Percentiles rank a stretch among this genome's conserved stretches.
These are phyloP conservation scores for Cottoperca gobio DNA, from an alignment of 2,797 vertebrate species.

Conservation along the genomic window DNA sequence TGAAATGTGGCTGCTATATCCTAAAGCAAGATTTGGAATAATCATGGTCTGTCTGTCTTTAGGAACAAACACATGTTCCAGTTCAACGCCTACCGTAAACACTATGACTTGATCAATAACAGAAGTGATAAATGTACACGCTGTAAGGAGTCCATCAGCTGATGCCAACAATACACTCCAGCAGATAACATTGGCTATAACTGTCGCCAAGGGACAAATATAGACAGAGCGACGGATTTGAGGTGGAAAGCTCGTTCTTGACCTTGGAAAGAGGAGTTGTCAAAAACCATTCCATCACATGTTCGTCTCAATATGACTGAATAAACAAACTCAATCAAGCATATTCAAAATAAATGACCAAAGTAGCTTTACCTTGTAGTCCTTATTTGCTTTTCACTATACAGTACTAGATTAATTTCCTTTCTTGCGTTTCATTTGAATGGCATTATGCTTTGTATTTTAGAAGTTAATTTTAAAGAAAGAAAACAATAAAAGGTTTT, in stretches of 20 bases:
- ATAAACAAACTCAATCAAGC: neutral
- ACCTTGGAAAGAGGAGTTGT: conserved; percentile 1
- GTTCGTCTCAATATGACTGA: neutral
- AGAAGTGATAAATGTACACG: neutral
- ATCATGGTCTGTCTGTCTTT: conserved; percentile 1
- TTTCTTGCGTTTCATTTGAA: neutral
- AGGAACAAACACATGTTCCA: neutral
- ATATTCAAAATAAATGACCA: neutral
- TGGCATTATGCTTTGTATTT: neutral
- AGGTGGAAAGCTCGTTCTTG: conserved; percentile 6
- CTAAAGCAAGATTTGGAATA: neutral
- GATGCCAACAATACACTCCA: conserved; percentile 16
- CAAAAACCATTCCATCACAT: too few species aligned
- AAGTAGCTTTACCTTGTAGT: neutral
- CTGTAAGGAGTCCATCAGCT: neutral
- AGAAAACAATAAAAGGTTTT: neutral
- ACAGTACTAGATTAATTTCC: neutral
- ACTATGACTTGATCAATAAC: neutral
- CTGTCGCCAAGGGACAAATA: conserved; percentile 8
- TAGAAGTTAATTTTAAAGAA: neutral
- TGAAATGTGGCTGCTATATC: conserved; percentile 23
- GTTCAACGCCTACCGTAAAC: neutral
- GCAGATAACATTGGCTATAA: conserved; percentile 3
- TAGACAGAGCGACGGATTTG: neutral
- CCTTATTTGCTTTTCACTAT: neutral